Conservation (phyloP, 30 jellyfish, hydroid and myxozoan species). For the Sanderia malayensis region DNA sequence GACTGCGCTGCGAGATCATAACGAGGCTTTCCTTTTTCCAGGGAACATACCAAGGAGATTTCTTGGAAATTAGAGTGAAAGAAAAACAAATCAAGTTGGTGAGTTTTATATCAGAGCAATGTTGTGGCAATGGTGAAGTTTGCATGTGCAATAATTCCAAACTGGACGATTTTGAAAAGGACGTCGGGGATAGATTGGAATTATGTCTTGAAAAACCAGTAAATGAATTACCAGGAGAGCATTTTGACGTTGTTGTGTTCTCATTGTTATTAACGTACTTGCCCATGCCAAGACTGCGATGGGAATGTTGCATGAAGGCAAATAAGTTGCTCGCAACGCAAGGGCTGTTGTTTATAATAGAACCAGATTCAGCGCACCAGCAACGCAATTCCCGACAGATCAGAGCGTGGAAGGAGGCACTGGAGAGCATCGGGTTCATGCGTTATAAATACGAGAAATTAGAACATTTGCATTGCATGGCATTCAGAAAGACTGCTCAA, state of each 20-base stretch:
- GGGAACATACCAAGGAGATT: constrained; percentile 46
- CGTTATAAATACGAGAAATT: constrained; percentile 70
- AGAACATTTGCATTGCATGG: constrained; percentile 92
- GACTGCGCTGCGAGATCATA: no score
- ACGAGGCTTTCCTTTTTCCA: background rate
- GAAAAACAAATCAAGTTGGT: background rate
- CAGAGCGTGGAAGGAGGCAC: constrained; percentile 71
- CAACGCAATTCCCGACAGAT: constrained; percentile 69
- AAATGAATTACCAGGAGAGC: constrained; percentile 16
- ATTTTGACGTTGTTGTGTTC: constrained; percentile 66
- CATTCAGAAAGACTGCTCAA: constrained; percentile 43
- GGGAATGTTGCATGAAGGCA: constrained; percentile 76
- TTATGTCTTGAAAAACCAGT: background rate
- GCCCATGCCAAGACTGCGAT: constrained; percentile 77
- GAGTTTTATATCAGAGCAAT: background rate
- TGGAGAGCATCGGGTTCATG: constrained; percentile 62
- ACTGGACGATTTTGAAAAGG: no score
- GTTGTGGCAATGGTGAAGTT: no score
- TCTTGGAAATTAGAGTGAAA: constrained; percentile 18
- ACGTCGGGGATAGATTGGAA: background rate
- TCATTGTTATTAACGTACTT: constrained; percentile 71
- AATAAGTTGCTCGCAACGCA: constrained; percentile 37
- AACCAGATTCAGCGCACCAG: constrained; percentile 88
- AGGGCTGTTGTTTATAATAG: constrained; percentile 64
- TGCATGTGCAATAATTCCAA: no score